Evolutionary conservation across 2,888 invertebrate genomes (phyloP).

Genomic region (Caenorhabditis imperialis): DNA sequence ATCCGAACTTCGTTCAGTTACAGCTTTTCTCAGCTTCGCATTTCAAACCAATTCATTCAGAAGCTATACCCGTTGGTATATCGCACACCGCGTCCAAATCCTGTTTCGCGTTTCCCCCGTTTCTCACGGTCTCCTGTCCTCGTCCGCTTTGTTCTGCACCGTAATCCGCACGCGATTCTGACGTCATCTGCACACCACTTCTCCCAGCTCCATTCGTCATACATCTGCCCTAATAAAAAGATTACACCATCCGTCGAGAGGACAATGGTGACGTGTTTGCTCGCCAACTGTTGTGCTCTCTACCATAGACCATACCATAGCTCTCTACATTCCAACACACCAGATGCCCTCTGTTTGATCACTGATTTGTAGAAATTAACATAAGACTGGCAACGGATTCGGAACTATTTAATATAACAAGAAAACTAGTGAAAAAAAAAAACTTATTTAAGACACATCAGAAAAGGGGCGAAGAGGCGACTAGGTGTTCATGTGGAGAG

Average conservation of each 20-base stretch:
- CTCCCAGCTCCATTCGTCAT: constrained; percentile 23
- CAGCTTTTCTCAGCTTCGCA: too few relatives aligned
- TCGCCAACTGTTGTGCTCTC: constrained; percentile 41
- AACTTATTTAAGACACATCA: constrained; percentile 11
- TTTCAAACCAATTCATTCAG: too few relatives aligned
- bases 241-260: constrained; percentile 20
- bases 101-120: too few relatives aligned
- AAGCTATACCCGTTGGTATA: too few relatives aligned
- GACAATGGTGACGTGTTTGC: constrained; percentile 30
- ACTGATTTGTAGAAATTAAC: constrained; percentile 40
- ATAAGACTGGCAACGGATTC: too few relatives aligned
- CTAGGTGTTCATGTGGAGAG: constrained; percentile 28
- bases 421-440: constrained; percentile 14
- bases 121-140: too few relatives aligned
- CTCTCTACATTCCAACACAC: too few relatives aligned
- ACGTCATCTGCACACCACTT: constrained; percentile 15
- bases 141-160: constrained; percentile 4
- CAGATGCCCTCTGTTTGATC: constrained; percentile 43
- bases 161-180: constrained; percentile 20
- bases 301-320: not conserved
- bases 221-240: constrained; percentile 31
- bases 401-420: constrained; percentile 13
- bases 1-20: too few relatives aligned
- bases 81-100: too few relatives aligned
- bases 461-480: constrained; percentile 22